Evolutionary conservation across 2,113 vertebrate genomes (phyloP).

Genomic region (Lasiurus cinereus): DNA sequence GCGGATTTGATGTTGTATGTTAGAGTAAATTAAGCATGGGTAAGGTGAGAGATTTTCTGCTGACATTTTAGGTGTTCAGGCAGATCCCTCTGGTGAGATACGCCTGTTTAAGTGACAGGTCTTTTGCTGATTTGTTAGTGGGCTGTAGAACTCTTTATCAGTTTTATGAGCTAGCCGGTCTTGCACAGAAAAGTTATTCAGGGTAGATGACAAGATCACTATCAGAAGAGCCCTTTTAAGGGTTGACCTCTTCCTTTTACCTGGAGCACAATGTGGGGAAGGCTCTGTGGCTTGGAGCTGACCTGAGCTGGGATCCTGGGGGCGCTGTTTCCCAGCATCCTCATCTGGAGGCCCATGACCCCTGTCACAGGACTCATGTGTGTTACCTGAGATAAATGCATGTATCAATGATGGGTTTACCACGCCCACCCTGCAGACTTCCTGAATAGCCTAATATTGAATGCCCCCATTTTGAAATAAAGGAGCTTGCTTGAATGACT

Average conservation of each 20-base stretch:
- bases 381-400: not conserved
- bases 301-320: not conserved
- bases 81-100: not conserved
- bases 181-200: not conserved
- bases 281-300: not conserved
- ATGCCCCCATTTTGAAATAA: constrained; percentile 32
- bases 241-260: not conserved
- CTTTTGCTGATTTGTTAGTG: not conserved
- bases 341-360: not conserved
- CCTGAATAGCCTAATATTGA: no score
- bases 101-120: not conserved
- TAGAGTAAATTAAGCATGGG: not conserved
- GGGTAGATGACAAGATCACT: not conserved
- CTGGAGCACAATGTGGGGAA: not conserved
- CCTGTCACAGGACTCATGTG: not conserved
- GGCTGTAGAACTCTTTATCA: not conserved
- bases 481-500: not conserved
- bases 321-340: not conserved
- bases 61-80: not conserved
- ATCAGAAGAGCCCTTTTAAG: not conserved
- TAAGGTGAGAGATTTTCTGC: not conserved
- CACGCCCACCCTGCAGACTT: not conserved
- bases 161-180: not conserved
- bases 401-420: not conserved
- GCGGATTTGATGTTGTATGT: not conserved